A percentile compares a stretch with the other conserved stretches of the same genome.
Evolutionary conservation across 2,888 invertebrate species (phyloP).

Genomic region (Callosobruchus maculatus): DNA sequence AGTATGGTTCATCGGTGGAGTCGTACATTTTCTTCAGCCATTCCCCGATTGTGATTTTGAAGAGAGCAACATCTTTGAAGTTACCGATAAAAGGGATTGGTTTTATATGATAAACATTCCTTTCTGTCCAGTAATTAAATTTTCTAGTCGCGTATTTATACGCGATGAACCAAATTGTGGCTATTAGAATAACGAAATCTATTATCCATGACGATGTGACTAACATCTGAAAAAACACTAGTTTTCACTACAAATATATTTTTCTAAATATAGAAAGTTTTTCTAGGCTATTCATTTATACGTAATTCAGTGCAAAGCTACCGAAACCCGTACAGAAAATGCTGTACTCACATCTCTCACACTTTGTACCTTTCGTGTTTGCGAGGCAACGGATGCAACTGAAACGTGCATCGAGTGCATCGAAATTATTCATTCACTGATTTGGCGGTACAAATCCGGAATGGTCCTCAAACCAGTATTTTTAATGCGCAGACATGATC

Average conservation of each 20-base stretch:
- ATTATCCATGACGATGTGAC: slow-evolving; percentile 10
- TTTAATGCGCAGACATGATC: too few relatives aligned
- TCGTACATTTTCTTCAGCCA: slow-evolving; percentile 14
- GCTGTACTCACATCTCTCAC: too few relatives aligned
- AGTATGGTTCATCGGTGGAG: slow-evolving; percentile 34
- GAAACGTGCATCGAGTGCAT: too few relatives aligned
- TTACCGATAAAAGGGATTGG: slow-evolving; percentile 32
- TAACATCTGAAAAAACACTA: slow-evolving; percentile 12
- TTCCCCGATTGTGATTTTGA: slow-evolving; percentile 19
- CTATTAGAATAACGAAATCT: slow-evolving; percentile 5
- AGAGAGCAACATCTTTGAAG: slow-evolving; percentile 16
- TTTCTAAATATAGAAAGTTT: not conserved
- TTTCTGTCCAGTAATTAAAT: slow-evolving; percentile 31
- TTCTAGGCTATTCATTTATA: not conserved
- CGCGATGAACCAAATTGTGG: slow-evolving; percentile 4
- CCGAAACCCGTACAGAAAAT: too few relatives aligned
- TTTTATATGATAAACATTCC: slow-evolving; percentile 25
- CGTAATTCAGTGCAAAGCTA: too few relatives aligned
- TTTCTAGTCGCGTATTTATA: slow-evolving; percentile 30
- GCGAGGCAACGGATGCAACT: not conserved
- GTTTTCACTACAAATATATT: not conserved
- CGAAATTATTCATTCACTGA: too few relatives aligned
- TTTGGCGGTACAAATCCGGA: too few relatives aligned
- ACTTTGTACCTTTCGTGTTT: not conserved
- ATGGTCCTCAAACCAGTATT: too few relatives aligned